Percentiles rank a stretch among this genome's conserved stretches.
Conservation (phyloP, 2,888 invertebrate species). For the Meteorus cinctellus region DNA sequence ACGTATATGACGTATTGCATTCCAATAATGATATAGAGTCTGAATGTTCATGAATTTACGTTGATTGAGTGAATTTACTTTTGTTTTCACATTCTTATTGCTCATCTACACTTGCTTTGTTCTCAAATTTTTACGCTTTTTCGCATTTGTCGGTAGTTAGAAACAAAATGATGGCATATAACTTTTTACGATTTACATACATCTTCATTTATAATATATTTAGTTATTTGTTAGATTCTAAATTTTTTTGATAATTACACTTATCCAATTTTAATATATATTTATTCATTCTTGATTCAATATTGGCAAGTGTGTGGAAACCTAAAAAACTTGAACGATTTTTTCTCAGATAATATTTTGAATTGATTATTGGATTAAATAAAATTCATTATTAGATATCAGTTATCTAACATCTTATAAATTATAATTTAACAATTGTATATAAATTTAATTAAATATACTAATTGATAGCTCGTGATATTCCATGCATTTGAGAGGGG, state of each 20-base stretch:
- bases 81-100: conserved; percentile 45
- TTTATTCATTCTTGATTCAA: conserved; percentile 44
- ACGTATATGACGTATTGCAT: conserved; percentile 26
- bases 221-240: conserved; percentile 26
- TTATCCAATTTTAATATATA: conserved; percentile 22
- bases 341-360: not conserved
- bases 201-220: conserved; percentile 36
- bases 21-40: not conserved
- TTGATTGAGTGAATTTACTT: conserved; percentile 31
- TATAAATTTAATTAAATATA: not conserved
- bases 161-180: not conserved
- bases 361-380: not conserved
- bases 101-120: conserved; percentile 48
- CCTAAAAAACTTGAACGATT: conserved; percentile 4
- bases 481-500: conserved; percentile 3
- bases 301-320: conserved; percentile 24
- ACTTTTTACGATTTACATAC: conserved; percentile 21
- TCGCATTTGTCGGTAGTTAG: conserved; percentile 28
- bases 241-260: conserved; percentile 14
- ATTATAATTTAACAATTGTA: not conserved
- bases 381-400: conserved; percentile 37
- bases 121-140: conserved; percentile 34
- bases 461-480: not conserved
- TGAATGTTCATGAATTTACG: conserved; percentile 35
- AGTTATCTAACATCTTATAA: conserved; percentile 29